Base-by-base conservation (phyloP, 2,113 vertebrate species). In the Gasterosteus nipponicus region DNA sequence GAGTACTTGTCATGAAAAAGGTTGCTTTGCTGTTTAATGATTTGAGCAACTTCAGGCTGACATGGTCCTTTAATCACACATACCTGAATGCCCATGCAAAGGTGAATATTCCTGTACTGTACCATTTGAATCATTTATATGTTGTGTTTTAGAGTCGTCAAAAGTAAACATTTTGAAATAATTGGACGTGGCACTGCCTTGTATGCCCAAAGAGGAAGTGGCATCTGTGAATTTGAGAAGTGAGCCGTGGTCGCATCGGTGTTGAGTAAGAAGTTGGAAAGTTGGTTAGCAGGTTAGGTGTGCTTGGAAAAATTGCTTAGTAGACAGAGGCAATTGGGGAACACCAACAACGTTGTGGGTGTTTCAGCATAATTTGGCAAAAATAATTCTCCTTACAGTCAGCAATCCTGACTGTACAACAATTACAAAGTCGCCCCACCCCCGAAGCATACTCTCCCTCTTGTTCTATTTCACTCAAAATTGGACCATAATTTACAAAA, bases 181-280 rank as follows among this genome's bases (percentile, higher is more conserved):
- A 11, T 22, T 53, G 49, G 19, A 53, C 22, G 19, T 53, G 49
- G n/a, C 19, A 8, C 19, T 57, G 11, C 18, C 35, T 38, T 7
- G 35, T 22, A 15, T 39, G 16, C 41, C 64, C 18, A 53, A 42
- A 61, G 64, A 69, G 74, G 64, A 76, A 69, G 35, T 76, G 63
- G 33, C n/a, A 10, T 38, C 10, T 62, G 35, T 62, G 7, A 68
- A 60, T 51, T 9, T 51, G 56, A 60, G 73, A 75, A 67, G 63
- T 67, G 33, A 67, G 18, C 56, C 41, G 15, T 33, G 44, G 46
- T 2, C 51, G 68, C 26, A 11, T 26, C 42, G 7, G 11, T 33
- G 44, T 10, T 42, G 54, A 29, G 63, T 42, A 60, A 76, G 12
- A 42, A 5, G 7, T 51, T 16, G 53, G 10, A 56, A 39, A 18